A percentile compares a stretch with the other conserved stretches of the same genome.
These are phyloP conservation scores for Musca vetustissima DNA, from an alignment of 1,140 invertebrate genomes.

Conservation along the genomic window DNA sequence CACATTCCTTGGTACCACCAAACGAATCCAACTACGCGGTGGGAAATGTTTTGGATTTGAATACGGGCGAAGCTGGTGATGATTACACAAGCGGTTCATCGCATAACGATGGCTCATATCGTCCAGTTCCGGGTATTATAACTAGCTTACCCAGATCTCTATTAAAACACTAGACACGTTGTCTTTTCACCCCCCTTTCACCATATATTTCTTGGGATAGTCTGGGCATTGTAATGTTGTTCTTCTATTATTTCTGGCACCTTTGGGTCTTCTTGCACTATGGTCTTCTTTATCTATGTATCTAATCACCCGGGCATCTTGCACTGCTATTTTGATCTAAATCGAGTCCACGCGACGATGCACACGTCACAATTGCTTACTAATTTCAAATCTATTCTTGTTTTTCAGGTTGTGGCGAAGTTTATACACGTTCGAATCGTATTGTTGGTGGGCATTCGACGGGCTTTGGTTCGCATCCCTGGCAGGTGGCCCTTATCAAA, in stretches of 20 bases:
- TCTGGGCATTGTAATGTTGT: neutral
- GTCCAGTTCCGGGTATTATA: slow-evolving; percentile 52
- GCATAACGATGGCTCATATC: slow-evolving; percentile 43
- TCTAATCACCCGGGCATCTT: neutral
- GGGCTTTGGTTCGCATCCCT: slow-evolving; percentile 89
- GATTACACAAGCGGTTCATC: slow-evolving; percentile 39
- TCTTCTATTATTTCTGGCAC: neutral
- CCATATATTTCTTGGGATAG: neutral
- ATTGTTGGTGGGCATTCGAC: slow-evolving; percentile 91
- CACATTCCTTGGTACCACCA: slow-evolving; percentile 48
- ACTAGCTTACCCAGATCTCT: slow-evolving; percentile 21
- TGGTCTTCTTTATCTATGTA: neutral
- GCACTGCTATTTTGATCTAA: slow-evolving; percentile 2
- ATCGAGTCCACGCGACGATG: neutral
- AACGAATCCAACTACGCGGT: slow-evolving; percentile 40
- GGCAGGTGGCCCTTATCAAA: slow-evolving; percentile 93
- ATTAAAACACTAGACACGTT: slow-evolving; percentile 22
- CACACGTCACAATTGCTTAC: neutral
- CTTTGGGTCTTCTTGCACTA: neutral
- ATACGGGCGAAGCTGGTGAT: slow-evolving; percentile 48
- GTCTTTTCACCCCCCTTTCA: neutral
- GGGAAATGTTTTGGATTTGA: slow-evolving; percentile 49
- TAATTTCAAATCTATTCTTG: neutral
- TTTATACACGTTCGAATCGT: slow-evolving; percentile 81
- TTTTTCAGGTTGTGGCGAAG: slow-evolving; percentile 80